Evolutionary conservation across 2,113 vertebrate species (phyloP).

Genomic region (Cyprinus carpio): DNA sequence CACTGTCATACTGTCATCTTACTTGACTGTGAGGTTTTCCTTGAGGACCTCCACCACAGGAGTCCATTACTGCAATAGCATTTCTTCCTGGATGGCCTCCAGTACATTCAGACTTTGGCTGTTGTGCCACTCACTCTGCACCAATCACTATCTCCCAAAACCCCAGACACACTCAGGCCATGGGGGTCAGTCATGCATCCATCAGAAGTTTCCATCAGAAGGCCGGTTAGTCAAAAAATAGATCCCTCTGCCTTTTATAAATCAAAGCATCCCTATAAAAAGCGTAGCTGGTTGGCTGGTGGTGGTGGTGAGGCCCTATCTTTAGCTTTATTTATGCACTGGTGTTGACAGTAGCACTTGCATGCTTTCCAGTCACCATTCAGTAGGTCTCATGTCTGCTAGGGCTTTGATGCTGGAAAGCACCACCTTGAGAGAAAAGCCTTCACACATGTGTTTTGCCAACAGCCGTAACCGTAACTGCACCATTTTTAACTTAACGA

Average conservation of each 20-base stretch:
- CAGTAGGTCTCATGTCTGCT: slow-evolving; percentile 72
- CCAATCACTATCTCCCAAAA: slow-evolving; percentile 39
- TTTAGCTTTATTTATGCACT: slow-evolving; percentile 85
- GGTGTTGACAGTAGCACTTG: slow-evolving; percentile 84
- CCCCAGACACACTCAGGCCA: slow-evolving; percentile 69
- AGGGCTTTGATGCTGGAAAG: slow-evolving; percentile 64
- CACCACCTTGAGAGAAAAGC: slow-evolving; percentile 59
- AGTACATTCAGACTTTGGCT: slow-evolving; percentile 31
- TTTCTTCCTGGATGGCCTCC: slow-evolving; percentile 35
- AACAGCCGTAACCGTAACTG: slow-evolving; percentile 62
- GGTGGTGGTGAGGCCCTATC: slow-evolving; percentile 76
- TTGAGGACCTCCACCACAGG: slow-evolving; percentile 43
- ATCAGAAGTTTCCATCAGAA: slow-evolving; percentile 74
- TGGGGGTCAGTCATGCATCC: slow-evolving; percentile 72
- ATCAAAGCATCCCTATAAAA: slow-evolving; percentile 90
- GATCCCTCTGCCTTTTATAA: slow-evolving; percentile 81
- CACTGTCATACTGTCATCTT: neutral
- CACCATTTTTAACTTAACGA: slow-evolving; percentile 62
- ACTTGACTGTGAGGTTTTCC: slow-evolving; percentile 7
- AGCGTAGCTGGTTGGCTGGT: slow-evolving; percentile 76
- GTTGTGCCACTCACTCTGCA: slow-evolving; percentile 41
- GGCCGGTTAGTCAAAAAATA: slow-evolving; percentile 80
- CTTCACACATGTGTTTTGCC: slow-evolving; percentile 49
- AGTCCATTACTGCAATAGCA: slow-evolving; percentile 27
- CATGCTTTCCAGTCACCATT: slow-evolving; percentile 78